Conservation (phyloP, 2,797 vertebrate genomes). For the Eptatretus atami region DNA sequence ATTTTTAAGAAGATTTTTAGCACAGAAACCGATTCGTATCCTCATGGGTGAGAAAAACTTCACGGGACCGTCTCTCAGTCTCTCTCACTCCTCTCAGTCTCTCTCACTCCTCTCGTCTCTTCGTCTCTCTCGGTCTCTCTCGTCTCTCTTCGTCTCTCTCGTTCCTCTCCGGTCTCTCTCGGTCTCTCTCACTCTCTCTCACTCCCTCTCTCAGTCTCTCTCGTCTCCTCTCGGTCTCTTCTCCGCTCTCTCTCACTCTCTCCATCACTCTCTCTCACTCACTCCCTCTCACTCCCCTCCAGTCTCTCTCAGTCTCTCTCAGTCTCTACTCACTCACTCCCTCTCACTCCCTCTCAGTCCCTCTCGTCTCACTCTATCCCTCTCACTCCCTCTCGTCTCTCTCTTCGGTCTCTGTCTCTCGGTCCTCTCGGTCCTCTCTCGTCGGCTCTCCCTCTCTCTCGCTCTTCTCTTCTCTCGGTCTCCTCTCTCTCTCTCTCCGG, state of each 20-base stretch:
- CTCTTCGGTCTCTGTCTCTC: too few species aligned
- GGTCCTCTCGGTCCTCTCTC: not conserved
- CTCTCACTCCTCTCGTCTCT: not conserved
- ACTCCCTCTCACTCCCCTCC: not conserved
- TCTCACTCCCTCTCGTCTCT: not conserved
- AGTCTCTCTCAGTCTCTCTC: not conserved
- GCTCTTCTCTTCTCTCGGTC: not conserved
- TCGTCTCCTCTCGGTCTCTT: not conserved
- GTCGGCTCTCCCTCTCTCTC: not conserved
- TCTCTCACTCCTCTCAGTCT: not conserved
- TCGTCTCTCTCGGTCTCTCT: not conserved
- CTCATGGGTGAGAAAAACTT: not conserved
- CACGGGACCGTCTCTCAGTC: not conserved
- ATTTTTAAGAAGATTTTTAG: not conserved
- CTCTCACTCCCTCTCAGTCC: not conserved
- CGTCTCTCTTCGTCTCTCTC: not conserved
- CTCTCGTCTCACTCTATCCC: not conserved
- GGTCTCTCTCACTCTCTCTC: not conserved
- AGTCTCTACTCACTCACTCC: not conserved
- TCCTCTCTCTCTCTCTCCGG: not conserved
- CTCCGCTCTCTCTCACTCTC: not conserved
- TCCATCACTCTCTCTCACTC: not conserved
- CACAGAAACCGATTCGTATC: conserved; percentile 2
- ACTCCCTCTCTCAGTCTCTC: not conserved
- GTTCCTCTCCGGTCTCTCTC: not conserved